These are phyloP conservation scores for Propsilocerus akamusi DNA, from an alignment of 1,140 invertebrate species.

Conservation along the genomic window DNA sequence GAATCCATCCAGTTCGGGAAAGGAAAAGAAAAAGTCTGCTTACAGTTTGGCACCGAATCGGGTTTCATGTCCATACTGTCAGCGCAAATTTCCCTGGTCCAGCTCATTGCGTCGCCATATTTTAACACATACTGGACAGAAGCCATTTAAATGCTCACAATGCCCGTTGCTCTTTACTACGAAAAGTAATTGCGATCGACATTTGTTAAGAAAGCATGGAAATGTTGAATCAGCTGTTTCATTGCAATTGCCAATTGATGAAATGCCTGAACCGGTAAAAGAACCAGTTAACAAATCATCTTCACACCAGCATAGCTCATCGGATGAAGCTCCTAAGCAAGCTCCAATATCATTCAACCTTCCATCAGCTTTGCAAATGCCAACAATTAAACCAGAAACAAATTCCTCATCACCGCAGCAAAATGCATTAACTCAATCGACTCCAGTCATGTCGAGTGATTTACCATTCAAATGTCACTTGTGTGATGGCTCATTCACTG, in stretches of 20 bases:
- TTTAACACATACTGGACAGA: constrained; percentile 86
- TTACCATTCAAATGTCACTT: constrained; percentile 83
- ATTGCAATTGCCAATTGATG: constrained; percentile 22
- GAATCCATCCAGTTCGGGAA: constrained; percentile 30
- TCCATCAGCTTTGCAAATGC: constrained; percentile 5
- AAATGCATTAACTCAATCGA: no score
- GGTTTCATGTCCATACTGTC: constrained; percentile 79
- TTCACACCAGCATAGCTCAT: background rate
- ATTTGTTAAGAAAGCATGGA: constrained; percentile 75
- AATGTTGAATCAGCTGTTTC: constrained; percentile 24
- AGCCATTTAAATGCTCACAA: constrained; percentile 84
- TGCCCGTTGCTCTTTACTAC: constrained; percentile 89
- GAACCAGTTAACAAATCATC: constrained; percentile 17
- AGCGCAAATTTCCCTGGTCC: constrained; percentile 87
- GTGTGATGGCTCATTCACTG: constrained; percentile 68
- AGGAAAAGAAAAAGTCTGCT: constrained; percentile 76
- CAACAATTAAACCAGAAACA: constrained; percentile 5
- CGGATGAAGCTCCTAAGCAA: background rate
- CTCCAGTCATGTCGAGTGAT: constrained; percentile 25
- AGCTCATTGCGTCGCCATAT: constrained; percentile 84
- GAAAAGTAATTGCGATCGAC: constrained; percentile 91
- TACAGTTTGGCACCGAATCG: constrained; percentile 88
- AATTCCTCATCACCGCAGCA: constrained; percentile 9
- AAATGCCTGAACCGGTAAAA: constrained; percentile 12
- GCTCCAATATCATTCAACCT: constrained; percentile 5